Percentiles rank a stretch among this genome's conserved stretches.
phyloP scores from a whole-genome alignment of 2,797 vertebrate genomes.

The Phataginus tricuspis region DNA sequence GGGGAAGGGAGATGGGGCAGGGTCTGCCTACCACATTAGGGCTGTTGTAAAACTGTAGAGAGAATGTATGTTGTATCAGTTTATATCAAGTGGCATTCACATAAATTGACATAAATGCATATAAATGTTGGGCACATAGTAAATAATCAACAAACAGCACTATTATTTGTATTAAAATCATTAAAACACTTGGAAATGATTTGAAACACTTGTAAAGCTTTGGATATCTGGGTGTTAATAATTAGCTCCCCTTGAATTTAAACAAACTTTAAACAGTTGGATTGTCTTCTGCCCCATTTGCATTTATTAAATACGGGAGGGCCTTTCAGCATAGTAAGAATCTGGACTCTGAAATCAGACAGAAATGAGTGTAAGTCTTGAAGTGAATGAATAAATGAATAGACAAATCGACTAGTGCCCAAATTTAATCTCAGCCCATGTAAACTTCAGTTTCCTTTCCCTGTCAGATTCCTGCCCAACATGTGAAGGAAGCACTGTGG shows the following conservation, averaged over 20 bases:
- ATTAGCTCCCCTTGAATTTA: slow-evolving; percentile 59
- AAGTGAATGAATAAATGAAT: slow-evolving; percentile 52
- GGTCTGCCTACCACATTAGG: neutral
- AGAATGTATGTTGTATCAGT: slow-evolving; percentile 28
- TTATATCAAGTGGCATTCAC: slow-evolving; percentile 29
- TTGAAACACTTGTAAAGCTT: slow-evolving; percentile 55
- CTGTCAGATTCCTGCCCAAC: neutral
- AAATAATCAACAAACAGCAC: slow-evolving; percentile 39
- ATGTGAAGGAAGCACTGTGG: neutral
- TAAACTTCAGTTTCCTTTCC: slow-evolving; percentile 37
- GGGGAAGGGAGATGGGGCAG: neutral
- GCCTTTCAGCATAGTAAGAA: slow-evolving; percentile 10
- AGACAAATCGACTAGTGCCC: neutral
- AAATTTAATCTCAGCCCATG: slow-evolving; percentile 47
- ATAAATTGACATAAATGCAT: slow-evolving; percentile 49
- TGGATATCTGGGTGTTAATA: slow-evolving; percentile 52
- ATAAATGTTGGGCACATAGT: slow-evolving; percentile 43
- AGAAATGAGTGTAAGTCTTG: slow-evolving; percentile 51
- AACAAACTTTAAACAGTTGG: slow-evolving; percentile 45
- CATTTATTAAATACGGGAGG: neutral
- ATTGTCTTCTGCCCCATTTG: slow-evolving; percentile 25
- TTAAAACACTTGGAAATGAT: slow-evolving; percentile 56
- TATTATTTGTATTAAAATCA: slow-evolving; percentile 61
- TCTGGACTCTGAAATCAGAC: slow-evolving; percentile 29
- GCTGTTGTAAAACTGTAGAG: slow-evolving; percentile 45